phyloP scores from a whole-genome alignment of 2,797 vertebrate genomes.

The Propithecus perrieri region DNA sequence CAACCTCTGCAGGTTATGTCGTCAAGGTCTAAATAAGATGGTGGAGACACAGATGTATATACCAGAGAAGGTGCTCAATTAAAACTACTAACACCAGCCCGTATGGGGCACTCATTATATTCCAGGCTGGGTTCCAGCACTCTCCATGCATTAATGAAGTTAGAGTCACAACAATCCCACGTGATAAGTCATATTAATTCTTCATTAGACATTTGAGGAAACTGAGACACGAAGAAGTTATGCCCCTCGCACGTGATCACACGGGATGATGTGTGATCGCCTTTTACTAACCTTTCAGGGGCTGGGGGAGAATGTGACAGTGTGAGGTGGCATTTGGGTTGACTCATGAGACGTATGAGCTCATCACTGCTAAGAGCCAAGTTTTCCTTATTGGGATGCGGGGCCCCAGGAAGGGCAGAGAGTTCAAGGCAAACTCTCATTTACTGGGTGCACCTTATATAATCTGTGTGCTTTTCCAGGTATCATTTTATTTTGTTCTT shows the following conservation, averaged over 20 bases:
- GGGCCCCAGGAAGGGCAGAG: neutral
- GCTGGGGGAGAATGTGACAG: neutral
- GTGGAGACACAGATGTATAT: too few relatives aligned
- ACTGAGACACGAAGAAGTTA: neutral
- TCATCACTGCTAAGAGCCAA: neutral
- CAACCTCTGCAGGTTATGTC: fast-evolving
- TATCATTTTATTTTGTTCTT: neutral
- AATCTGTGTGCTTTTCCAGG: neutral
- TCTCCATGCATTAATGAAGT: neutral
- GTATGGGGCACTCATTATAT: neutral
- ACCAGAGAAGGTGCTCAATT: neutral
- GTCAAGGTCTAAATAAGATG: neutral
- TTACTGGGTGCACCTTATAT: neutral
- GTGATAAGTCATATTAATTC: neutral
- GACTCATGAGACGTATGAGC: neutral
- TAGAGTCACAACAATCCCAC: neutral
- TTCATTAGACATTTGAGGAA: neutral
- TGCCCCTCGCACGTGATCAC: neutral
- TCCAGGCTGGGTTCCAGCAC: neutral
- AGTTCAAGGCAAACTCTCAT: neutral
- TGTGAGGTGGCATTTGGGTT: too few relatives aligned
- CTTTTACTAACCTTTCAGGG: neutral
- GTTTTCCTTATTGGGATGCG: neutral
- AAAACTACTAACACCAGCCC: neutral
- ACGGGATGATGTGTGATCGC: neutral